Percentiles rank a stretch among this genome's conserved stretches.
Evolutionary conservation across 1,140 invertebrate genomes (phyloP).

Genomic region (Physella acuta): DNA sequence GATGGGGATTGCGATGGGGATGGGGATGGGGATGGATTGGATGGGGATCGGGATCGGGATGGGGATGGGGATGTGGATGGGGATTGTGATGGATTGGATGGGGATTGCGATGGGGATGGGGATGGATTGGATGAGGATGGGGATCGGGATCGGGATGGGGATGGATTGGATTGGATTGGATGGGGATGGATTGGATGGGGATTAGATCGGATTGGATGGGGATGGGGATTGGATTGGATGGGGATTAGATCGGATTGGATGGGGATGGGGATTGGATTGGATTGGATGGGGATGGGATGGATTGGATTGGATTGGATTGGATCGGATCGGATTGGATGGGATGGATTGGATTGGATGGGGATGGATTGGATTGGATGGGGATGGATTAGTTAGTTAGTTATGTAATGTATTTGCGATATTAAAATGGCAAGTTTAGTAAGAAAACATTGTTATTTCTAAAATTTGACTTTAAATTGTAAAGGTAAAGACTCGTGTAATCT

Average conservation of each 20-base stretch:
- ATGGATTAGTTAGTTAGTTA: not conserved
- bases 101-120: not conserved
- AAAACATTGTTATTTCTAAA: not conserved
- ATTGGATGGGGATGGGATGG: not conserved
- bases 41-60: not conserved
- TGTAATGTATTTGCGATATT: not conserved
- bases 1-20: too few species aligned
- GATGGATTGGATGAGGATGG: constrained; percentile 8
- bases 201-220: too few species aligned
- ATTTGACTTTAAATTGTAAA: too few species aligned
- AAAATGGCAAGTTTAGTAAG: not conserved
- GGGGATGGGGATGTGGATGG: not conserved
- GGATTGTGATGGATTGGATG: not conserved
- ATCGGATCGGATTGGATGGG: too few species aligned
- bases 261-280: not conserved
- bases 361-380: not conserved
- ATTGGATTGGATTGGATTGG: not conserved
- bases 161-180: too few species aligned
- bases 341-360: too few species aligned
- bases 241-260: too few species aligned
- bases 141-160: not conserved
- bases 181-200: too few species aligned
- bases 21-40: too few species aligned
- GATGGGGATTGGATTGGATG: too few species aligned
- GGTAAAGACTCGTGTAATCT: too few species aligned